Base-by-base conservation (phyloP, 2,113 vertebrate genomes). In the Cathartes aura region DNA sequence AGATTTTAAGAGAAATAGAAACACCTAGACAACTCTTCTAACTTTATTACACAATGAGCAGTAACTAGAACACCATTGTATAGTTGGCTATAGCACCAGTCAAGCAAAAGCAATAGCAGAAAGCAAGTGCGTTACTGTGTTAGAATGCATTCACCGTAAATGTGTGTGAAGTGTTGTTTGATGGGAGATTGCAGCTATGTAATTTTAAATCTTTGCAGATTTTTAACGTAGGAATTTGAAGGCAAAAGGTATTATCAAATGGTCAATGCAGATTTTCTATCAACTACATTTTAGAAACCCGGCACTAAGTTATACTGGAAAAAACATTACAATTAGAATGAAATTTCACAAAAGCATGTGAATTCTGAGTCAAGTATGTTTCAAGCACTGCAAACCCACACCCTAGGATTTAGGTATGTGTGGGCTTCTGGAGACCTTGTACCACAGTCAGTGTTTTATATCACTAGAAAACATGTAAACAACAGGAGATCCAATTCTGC, bases 401-500 rank as follows among this genome's bases (percentile, higher is more conserved):
- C 26, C 12, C 50, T 47, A 56, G 27, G 53, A 63, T 95, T 91
- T 73, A 90, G 45, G 66, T 17, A 62, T 43, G 2, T 82, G 60
- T 20, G 34, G 42, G 42, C 26, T 93, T 95, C 90, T 78, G n/a
- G 73, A 95, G 92, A 91, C 80, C 92, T 92, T 93, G 90, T 84
- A 56, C 38, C 52, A 63, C 60, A 43, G 53, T 89, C 76, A 78
- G n/a, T 47, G 52, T 74, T 92, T 90, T 67, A 11, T 90, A 84
- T 74, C 60, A 71, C 71, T 74, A 70, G 76, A 87, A 94, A 96
- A 83, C 66, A 42, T 17, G 20, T 94, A 90, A 93, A 81, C 73
- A 89, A 47, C 3, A 2, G 87, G 64, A 55, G n/a, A 95, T 59
- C 66, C 76, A 64, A 50, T 94, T 89, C 59, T 92, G 1, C 40